These are phyloP conservation scores for Trachelus tabidus DNA, from an alignment of 2,888 invertebrate genomes.

Conservation along the genomic window DNA sequence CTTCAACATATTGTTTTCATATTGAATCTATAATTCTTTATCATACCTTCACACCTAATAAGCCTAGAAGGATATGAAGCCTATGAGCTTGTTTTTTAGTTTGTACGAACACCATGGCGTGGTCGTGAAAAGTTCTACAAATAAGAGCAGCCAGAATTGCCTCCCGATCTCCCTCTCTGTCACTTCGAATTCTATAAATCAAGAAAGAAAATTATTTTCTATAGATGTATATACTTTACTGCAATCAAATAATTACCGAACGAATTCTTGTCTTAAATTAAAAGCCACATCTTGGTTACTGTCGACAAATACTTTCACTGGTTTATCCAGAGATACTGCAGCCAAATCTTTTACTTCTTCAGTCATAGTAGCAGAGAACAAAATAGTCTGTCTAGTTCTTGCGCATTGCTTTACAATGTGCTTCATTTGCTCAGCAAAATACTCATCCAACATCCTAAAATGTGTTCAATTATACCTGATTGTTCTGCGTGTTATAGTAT, in stretches of 20 bases:
- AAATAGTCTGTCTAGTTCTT: constrained; percentile 91
- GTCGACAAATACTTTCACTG: constrained; percentile 95
- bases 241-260: constrained; percentile 69
- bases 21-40: constrained; percentile 45
- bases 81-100: constrained; percentile 97
- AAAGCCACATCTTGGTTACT: constrained; percentile 96
- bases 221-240: background rate
- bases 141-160: constrained; percentile 86
- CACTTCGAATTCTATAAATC: constrained; percentile 79
- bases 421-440: constrained; percentile 99
- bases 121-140: constrained; percentile 89
- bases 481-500: background rate
- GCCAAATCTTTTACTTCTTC: constrained; percentile 95
- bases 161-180: constrained; percentile 91
- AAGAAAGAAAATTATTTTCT: background rate
- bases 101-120: constrained; percentile 95
- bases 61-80: constrained; percentile 89
- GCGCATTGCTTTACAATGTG: constrained; percentile 95
- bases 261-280: constrained; percentile 95
- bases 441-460: constrained; percentile 94
- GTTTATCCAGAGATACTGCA: constrained; percentile 90
- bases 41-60: constrained; percentile 86
- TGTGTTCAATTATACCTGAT: background rate
- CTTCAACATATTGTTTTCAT: background rate
- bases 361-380: constrained; percentile 99